Base-by-base conservation (phyloP, 2,888 invertebrate genomes). In the Omphaloscelis lunosa region DNA sequence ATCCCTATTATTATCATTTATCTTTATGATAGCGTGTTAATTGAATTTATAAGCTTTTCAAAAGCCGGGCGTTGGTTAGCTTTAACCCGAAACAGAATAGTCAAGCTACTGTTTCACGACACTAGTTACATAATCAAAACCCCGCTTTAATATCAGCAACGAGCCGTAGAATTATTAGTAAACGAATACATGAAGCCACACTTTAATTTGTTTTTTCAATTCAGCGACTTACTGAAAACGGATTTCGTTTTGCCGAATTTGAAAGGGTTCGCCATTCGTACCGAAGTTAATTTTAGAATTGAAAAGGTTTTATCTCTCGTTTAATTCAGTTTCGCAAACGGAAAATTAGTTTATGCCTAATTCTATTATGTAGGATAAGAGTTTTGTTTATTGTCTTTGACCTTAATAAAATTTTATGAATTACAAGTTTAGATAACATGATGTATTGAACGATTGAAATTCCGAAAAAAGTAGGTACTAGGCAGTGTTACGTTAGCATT, bases 151-250 rank as follows among this genome's bases (percentile, higher is more conserved):
- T 29, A 67, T 29, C 53, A 20, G 39, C 29, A 56, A 63, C 77
- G 17, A 41, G 3, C 48, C 58, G 12, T 59, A 41, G 23, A 79
- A 69, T 69, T 41, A 51, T 53, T 39, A 34, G 41, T 70, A 29
- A 56, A 48, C n/a, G n/a, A 73, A 69, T 58, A 82, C 29, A 63
- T 39, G 72, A 83, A 78, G 58, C 72, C 83, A 71, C 65, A 63
- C n/a, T 59, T 53, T 71, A 80, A 84, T 84, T 68, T 84, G 56
- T 75, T 82, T 77, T 68, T 39, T 69, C 82, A 51, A 85, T 77
- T 77, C 72, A 77, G 65, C 48, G 59, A 63, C 51, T 71, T 67
- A 56, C 39, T 53, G 34, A 77, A 77, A 77, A 80, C 63, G 68
- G 73, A 62, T 74, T 83, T 61, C 27, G 69, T 66, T 77, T 51